Conservation (phyloP, 2,113 vertebrate genomes). For the Glareola pratincola region DNA sequence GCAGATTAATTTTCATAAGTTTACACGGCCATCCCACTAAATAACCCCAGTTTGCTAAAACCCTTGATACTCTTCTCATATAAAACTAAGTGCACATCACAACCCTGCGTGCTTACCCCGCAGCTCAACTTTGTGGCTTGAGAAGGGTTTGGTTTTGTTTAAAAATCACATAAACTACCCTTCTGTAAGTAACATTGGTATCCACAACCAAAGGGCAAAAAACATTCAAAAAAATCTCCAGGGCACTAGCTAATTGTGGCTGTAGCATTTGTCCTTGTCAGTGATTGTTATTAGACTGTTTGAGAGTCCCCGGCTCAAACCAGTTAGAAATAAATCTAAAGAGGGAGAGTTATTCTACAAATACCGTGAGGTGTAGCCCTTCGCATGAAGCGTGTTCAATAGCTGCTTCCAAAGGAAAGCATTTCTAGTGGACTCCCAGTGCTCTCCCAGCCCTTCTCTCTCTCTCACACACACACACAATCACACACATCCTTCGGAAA, state of each 20-base stretch:
- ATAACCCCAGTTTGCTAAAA: neutral
- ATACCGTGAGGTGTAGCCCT: neutral
- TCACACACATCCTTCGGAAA: neutral
- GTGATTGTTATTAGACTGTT: neutral
- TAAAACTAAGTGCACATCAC: neutral
- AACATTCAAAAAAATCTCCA: neutral
- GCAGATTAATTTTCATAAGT: neutral
- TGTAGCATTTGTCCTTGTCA: neutral
- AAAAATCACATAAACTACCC: constrained; percentile 20
- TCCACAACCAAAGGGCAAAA: constrained; percentile 8
- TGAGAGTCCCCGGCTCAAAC: neutral
- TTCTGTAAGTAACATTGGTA: neutral
- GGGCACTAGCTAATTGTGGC: neutral
- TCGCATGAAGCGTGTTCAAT: neutral
- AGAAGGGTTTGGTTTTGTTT: constrained; percentile 13
- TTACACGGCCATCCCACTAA: neutral
- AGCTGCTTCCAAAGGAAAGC: neutral
- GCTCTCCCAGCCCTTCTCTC: neutral
- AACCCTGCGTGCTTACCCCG: neutral
- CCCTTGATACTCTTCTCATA: neutral
- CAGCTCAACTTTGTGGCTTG: neutral
- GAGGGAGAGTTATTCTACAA: neutral
- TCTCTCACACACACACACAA: neutral
- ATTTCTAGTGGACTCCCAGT: neutral
- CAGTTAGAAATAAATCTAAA: neutral